Base-by-base conservation (phyloP, 2,888 invertebrate species). In the Drosophila flavopinicola region DNA sequence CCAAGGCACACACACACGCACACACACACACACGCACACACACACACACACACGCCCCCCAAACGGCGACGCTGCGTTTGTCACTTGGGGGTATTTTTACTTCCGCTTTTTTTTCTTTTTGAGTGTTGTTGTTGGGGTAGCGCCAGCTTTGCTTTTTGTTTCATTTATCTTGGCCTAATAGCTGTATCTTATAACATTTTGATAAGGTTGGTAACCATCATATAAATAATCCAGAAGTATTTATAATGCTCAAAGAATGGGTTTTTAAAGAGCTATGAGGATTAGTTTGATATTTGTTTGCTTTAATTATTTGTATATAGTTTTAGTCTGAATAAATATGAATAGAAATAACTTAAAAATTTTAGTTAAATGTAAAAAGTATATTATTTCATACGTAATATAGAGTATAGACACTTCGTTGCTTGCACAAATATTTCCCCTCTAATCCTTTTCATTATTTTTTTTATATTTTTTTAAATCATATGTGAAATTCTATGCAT, bases 401-500 rank as follows among this genome's bases (percentile, higher is more conserved):
- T 11, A 71, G 71, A 35, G 71, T n/a, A 73, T 58, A 4, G 4
- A 1, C 7, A 20, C 3, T 58, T 74, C 71, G 58, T 42, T 35
- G 11, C 24, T 2, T n/a, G n/a, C 4, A 6, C 10, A 25, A 0
- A 2, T 24, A 11, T 6, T 20, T 20, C 3, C 15, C 15, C 38
- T 13, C 10, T 15, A 25, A 6, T 30, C 7, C 30, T 4, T 41
- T 44, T 49, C 53, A 67, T 61, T 56, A 9, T 30, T 9, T 24
- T 6, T 44, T 5, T 25, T 20, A 39, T 64, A 66, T 65, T 37
- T 33, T 39, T 47, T 33, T 66, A 67, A 77, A 83, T 85, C 84
- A 78, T 78, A 86, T 82, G 75, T 48, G 59, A 78, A 80, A 72
- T 72, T 61, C 66, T 64, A 61, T 68, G 82, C 64, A 61, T 63